phyloP scores from a whole-genome alignment of 2,113 vertebrate genomes.

The Nettapus auritus region DNA sequence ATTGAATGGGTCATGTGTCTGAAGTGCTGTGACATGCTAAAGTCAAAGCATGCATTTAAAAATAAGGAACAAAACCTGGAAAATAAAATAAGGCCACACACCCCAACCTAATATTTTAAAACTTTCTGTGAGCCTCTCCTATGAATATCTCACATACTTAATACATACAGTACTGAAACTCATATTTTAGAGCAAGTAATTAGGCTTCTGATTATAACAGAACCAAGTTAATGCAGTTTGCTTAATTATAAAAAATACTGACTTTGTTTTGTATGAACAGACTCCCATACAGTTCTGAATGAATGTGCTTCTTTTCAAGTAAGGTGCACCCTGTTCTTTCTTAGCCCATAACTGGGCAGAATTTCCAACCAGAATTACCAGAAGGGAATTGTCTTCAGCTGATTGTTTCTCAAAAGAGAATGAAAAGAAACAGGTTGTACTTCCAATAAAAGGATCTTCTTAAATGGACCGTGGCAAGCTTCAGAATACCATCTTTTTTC shows the following conservation, averaged over 20 bases:
- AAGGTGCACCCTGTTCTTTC: not conserved
- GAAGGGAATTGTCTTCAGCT: not conserved
- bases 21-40: constrained; percentile 16
- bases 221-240: not conserved
- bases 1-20: constrained; percentile 37
- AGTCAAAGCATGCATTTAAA: not conserved
- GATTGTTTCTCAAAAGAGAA: not conserved
- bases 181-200: not conserved
- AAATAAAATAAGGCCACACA: constrained; percentile 5
- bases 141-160: not conserved
- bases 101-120: not conserved
- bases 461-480: fast-evolving
- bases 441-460: not conserved
- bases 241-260: not conserved
- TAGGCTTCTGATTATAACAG: constrained; percentile 4
- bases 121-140: not conserved
- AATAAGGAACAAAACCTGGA: not conserved
- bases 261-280: not conserved
- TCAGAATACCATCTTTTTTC: not conserved
- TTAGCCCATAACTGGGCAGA: not conserved
- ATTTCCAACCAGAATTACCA: not conserved
- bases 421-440: not conserved
- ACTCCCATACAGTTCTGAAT: not conserved
- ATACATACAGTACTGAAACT: not conserved
- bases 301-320: not conserved